Conservation (phyloP, 2,888 invertebrate species). For the Tiliacea citrago region DNA sequence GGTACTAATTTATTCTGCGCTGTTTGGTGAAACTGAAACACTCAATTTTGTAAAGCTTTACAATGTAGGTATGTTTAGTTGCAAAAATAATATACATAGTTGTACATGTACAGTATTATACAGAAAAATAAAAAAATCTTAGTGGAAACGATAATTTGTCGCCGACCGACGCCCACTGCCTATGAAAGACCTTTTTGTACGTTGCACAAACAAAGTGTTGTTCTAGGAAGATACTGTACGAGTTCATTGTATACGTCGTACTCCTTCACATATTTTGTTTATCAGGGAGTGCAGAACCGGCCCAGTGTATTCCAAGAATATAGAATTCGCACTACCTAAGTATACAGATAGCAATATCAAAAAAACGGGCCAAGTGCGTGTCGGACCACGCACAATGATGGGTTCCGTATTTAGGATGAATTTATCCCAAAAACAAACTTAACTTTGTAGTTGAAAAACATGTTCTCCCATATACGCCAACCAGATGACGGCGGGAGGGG, state of each 20-base stretch:
- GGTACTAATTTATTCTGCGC: background rate
- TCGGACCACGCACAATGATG: too few relatives aligned
- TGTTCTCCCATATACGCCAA: too few relatives aligned
- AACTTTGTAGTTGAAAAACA: too few relatives aligned
- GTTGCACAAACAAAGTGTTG: slow-evolving; percentile 73
- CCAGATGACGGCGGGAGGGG: too few relatives aligned
- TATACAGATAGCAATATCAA: slow-evolving; percentile 47
- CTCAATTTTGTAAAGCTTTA: background rate
- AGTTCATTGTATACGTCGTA: slow-evolving; percentile 73
- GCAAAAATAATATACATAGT: slow-evolving; percentile 11
- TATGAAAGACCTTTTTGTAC: slow-evolving; percentile 76
- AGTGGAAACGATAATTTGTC: slow-evolving; percentile 64
- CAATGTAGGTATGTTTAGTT: slow-evolving; percentile 1
- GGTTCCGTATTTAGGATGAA: too few relatives aligned
- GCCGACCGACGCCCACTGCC: slow-evolving; percentile 55
- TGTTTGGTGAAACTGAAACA: background rate
- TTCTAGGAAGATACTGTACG: slow-evolving; percentile 81
- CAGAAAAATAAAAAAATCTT: slow-evolving; percentile 52
- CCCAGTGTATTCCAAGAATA: slow-evolving; percentile 63
- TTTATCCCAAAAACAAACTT: too few relatives aligned
- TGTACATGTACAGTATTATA: slow-evolving; percentile 27
- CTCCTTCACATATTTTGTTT: slow-evolving; percentile 62
- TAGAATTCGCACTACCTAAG: slow-evolving; percentile 48
- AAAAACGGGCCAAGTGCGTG: too few relatives aligned
- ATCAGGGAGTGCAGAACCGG: slow-evolving; percentile 67